Conservation (phyloP, 2,888 invertebrate genomes). For the Meganola albula region DNA sequence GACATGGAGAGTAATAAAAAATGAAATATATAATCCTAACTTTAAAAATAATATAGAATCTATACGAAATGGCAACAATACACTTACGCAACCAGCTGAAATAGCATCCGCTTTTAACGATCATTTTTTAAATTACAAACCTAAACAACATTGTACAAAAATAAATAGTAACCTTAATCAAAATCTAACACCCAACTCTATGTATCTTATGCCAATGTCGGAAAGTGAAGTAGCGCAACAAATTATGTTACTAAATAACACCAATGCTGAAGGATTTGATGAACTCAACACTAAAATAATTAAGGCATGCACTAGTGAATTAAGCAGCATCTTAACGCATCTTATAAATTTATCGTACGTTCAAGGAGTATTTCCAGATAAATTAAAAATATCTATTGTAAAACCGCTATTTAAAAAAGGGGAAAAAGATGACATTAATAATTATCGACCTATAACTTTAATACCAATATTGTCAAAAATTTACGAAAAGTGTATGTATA, state of each 20-base stretch:
- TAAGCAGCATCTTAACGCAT: not conserved
- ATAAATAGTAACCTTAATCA: not conserved
- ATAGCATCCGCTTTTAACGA: not conserved
- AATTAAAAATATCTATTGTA: constrained; percentile 1
- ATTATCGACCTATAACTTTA: constrained; percentile 7
- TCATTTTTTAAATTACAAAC: not conserved
- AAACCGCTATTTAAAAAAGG: constrained; percentile 6
- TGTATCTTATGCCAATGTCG: no score
- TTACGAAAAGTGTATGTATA: constrained; percentile 6
- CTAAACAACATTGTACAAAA: not conserved
- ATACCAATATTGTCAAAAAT: constrained; percentile 6
- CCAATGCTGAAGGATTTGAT: constrained; percentile 4
- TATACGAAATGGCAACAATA: not conserved
- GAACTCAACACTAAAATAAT: not conserved
- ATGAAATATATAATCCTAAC: constrained; percentile 1
- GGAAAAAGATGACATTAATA: constrained; percentile 1
- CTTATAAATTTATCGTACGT: constrained; percentile 1
- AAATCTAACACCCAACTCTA: no score
- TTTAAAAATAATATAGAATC: not conserved
- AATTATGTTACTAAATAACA: constrained; percentile 1
- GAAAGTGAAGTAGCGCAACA: no score
- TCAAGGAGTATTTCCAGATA: constrained; percentile 6
- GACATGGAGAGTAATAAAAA: constrained; percentile 2
- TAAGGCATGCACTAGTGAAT: not conserved
- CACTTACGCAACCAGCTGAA: not conserved